Evolutionary conservation across 1,140 invertebrate species (phyloP).

Genomic region (Euborellia annulipes): DNA sequence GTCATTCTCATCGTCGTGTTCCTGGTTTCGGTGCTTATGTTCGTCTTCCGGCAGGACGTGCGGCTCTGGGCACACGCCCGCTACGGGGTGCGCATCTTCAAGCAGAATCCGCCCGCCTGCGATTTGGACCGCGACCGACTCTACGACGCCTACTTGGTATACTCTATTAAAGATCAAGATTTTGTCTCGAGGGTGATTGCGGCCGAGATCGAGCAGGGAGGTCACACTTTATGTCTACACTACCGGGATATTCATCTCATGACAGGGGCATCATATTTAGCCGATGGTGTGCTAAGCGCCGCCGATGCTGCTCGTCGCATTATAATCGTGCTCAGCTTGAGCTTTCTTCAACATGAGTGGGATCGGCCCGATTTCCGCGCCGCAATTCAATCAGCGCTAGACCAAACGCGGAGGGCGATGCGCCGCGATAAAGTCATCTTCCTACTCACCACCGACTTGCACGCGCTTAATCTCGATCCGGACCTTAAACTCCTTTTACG

Average conservation of each 20-base stretch:
- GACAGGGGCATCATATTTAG: conserved; percentile 41
- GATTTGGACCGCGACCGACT: conserved; percentile 44
- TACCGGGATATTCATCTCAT: conserved; percentile 53
- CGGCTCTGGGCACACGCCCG: conserved; percentile 55
- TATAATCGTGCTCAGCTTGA: conserved; percentile 53
- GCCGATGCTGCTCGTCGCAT: conserved; percentile 57
- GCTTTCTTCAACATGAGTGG: conserved; percentile 60
- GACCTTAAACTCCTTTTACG: conserved; percentile 68
- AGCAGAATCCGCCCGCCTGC: conserved; percentile 33
- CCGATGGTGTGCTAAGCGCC: conserved; percentile 57
- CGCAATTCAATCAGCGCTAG: conserved; percentile 48
- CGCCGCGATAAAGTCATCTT: conserved; percentile 53
- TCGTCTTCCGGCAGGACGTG: conserved; percentile 59
- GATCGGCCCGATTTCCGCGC: conserved; percentile 49
- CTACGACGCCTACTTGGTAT: conserved; percentile 77
- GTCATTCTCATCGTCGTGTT: conserved; percentile 54
- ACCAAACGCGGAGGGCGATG: conserved; percentile 26
- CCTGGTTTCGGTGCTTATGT: conserved; percentile 46
- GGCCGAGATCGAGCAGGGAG: conserved; percentile 58
- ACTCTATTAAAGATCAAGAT: conserved; percentile 69
- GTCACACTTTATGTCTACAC: conserved; percentile 55
- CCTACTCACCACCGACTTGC: conserved; percentile 43
- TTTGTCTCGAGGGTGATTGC: conserved; percentile 62
- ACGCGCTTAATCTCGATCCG: conserved; percentile 53
- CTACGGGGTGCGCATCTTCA: conserved; percentile 53